Conservation (phyloP, 2,888 invertebrate genomes). For the Antitype chi region DNA sequence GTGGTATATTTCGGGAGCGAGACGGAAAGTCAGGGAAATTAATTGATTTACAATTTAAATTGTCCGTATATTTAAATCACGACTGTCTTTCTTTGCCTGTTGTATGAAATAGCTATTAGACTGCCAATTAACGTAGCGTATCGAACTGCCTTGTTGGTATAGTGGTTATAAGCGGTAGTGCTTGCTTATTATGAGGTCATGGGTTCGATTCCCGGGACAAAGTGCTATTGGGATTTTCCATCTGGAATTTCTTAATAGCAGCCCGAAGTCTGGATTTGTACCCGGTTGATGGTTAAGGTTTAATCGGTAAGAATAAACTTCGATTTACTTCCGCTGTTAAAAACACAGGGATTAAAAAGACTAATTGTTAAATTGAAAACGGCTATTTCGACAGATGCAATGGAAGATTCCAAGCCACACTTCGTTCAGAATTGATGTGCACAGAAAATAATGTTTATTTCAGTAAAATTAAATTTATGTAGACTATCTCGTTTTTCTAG, state of each 20-base stretch:
- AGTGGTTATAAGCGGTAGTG: no score
- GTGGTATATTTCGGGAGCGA: background rate
- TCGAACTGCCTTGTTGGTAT: no score
- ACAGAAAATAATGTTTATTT: background rate
- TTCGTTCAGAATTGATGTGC: background rate
- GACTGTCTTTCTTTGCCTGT: background rate
- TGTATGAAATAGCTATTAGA: background rate
- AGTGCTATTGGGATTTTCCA: no score
- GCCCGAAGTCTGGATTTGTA: no score
- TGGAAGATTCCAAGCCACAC: background rate
- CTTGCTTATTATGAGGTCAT: no score
- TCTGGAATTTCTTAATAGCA: no score
- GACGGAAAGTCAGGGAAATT: background rate
- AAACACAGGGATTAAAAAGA: constrained; percentile 27
- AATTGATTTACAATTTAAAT: background rate
- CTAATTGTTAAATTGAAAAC: constrained; percentile 22
- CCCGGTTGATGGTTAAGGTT: no score
- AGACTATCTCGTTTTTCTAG: background rate
- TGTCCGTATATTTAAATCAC: background rate
- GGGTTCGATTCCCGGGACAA: no score
- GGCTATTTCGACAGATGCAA: background rate
- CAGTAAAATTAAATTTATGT: background rate
- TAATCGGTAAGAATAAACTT: constrained; percentile 14
- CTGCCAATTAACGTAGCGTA: background rate
- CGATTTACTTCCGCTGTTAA: background rate